Evolutionary conservation across 2,888 invertebrate genomes (phyloP), one percentile per base, ranked within the genome.

Genomic region (Allolobophora icterica): DNA sequence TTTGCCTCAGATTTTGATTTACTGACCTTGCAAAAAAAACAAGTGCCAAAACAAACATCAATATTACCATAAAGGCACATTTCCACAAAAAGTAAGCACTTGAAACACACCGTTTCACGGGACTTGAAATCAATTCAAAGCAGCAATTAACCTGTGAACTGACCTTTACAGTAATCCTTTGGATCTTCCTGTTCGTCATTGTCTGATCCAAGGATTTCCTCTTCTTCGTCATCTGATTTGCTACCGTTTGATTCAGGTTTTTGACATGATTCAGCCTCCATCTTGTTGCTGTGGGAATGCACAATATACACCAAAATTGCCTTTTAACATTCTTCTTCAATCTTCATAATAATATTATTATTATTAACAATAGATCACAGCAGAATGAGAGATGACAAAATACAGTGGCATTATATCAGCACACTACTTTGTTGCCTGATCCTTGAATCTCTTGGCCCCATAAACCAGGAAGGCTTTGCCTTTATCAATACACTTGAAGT

Each of bases 131-230:
- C 71, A 71, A 21, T 71, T 71, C 71, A 71, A 71, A 71, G 71
- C 8, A 71, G 71, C 71, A 71, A 71, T 71, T n/a, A 71, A 71
- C 71, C 52, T 71, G 71, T 13, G n/a, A 71, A 71, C 93, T 35
- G 92, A 96, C 98, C 99, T 97, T 98, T 98, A 95, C 98, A 97
- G 95, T 99, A 99, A 96, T 99, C 99, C 92, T 97, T 97, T 94
- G 98, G 98, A 95, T 99, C 98, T 96, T 99, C 99, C 96, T 99
- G 99, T 95, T 99, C 99, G 95, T 99, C 99, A 94, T 99, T 98
- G 95, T 98, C 98, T 33, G 96, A 96, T 89, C 95, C 98, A 42
- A 96, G 94, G 91, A 96, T 95, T 93, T 96, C 96, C 92, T 95
- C 95, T 91, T 95, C 95, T 90, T 95, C 95, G 24, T 94, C 94